These are phyloP conservation scores for Channa argus DNA, from an alignment of 2,113 vertebrate genomes.

Conservation along the genomic window DNA sequence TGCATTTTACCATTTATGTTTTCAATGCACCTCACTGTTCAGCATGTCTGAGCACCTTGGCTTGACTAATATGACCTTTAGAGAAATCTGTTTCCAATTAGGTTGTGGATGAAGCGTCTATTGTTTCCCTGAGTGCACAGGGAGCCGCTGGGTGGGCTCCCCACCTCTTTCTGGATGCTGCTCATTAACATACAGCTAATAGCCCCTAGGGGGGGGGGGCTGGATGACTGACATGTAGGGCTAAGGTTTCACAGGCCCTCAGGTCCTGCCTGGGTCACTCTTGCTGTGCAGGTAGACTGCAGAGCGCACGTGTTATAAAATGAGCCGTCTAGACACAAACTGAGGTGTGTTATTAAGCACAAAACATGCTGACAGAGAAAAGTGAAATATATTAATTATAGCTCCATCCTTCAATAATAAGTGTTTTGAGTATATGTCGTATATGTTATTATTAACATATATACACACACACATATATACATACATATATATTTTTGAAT, in stretches of 20 bases:
- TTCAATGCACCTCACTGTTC: neutral
- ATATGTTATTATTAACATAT: too few relatives aligned
- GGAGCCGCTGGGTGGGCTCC: conserved; percentile 5
- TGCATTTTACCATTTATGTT: neutral
- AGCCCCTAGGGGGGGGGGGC: neutral
- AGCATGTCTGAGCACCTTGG: neutral
- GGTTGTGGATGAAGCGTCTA: conserved; percentile 28
- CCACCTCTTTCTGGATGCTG: conserved; percentile 5
- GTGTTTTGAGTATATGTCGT: neutral
- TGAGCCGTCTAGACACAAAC: neutral
- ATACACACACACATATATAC: too few relatives aligned
- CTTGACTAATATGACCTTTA: conserved; percentile 4
- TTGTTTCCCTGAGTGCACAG: conserved; percentile 29
- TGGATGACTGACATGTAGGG: conserved; percentile 2
- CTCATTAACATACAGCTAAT: conserved; percentile 21
- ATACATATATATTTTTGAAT: too few relatives aligned
- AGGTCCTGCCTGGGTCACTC: conserved; percentile 37
- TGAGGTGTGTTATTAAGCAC: conserved; percentile 27
- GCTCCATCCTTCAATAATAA: conserved; percentile 14
- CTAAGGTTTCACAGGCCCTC: conserved; percentile 39
- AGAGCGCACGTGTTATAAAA: conserved; percentile 28
- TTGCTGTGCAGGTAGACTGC: conserved; percentile 1
- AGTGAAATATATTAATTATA: conserved; percentile 10
- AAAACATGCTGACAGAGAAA: neutral
- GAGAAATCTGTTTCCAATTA: conserved; percentile 58